phyloP scores from a whole-genome alignment of 2,797 vertebrate species.

The Coregonus sp. region DNA sequence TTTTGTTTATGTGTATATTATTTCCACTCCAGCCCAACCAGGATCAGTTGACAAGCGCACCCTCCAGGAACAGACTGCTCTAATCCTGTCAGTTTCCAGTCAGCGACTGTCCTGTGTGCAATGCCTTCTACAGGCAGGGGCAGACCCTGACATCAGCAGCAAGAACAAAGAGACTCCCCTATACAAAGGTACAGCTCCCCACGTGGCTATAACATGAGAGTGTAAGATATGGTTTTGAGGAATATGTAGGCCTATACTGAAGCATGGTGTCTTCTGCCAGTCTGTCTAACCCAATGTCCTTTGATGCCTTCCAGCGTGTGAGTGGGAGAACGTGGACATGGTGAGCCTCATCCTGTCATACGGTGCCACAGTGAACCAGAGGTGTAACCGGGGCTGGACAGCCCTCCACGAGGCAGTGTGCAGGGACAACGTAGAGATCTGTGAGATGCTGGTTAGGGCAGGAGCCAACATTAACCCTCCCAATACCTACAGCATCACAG shows the following conservation, averaged over 20 bases:
- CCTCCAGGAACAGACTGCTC: conserved; percentile 88
- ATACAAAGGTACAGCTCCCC: conserved; percentile 85
- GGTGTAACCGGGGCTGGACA: conserved; percentile 89
- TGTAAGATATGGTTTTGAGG: background rate
- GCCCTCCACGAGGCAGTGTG: conserved; percentile 91
- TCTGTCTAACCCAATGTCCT: background rate
- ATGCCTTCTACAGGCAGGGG: conserved; percentile 85
- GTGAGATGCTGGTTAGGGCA: conserved; percentile 75
- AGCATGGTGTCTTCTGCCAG: background rate
- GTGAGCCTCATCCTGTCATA: conserved; percentile 82
- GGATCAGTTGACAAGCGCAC: conserved; percentile 89
- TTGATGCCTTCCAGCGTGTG: conserved; percentile 79
- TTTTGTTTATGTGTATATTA: background rate
- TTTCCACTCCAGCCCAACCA: conserved; percentile 77
- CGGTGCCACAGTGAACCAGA: conserved; percentile 87
- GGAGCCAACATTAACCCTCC: conserved; percentile 85
- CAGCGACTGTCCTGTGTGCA: conserved; percentile 84
- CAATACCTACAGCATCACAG: conserved; percentile 86
- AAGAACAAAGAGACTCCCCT: conserved; percentile 92
- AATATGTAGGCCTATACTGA: background rate
- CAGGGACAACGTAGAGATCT: conserved; percentile 83
- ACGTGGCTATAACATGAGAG: background rate
- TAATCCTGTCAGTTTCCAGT: conserved; percentile 85
- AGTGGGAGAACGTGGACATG: conserved; percentile 80
- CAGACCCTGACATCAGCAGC: conserved; percentile 92